These are phyloP conservation scores for Rhipidura dahli DNA, from an alignment of 2,113 vertebrate genomes.

Conservation along the genomic window DNA sequence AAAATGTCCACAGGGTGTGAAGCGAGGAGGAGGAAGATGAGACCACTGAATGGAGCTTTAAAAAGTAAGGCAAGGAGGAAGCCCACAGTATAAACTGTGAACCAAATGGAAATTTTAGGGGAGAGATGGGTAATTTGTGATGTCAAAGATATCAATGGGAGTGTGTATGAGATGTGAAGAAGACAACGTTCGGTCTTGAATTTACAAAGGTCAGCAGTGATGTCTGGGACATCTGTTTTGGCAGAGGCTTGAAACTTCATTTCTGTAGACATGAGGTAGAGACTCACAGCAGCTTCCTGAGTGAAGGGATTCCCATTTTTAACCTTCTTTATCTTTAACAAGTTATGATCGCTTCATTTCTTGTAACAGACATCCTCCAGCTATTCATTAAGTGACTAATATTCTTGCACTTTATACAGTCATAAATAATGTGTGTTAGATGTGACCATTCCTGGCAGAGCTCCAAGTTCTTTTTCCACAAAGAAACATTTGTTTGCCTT, in stretches of 20 bases:
- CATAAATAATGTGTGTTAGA: constrained; percentile 5
- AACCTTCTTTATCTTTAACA: background rate
- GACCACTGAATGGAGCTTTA: background rate
- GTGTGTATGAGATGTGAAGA: background rate
- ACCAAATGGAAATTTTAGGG: background rate
- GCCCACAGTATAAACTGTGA: background rate
- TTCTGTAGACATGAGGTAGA: background rate
- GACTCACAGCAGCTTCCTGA: background rate
- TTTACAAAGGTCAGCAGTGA: background rate
- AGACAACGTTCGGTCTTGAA: background rate
- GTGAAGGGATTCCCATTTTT: background rate
- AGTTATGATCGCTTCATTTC: background rate
- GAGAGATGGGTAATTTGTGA: background rate
- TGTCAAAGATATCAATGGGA: background rate
- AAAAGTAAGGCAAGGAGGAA: background rate
- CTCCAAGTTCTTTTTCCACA: background rate
- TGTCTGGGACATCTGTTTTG: background rate
- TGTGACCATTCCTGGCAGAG: constrained; percentile 4
- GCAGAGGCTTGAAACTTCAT: background rate
- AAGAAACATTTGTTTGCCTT: constrained; percentile 10
- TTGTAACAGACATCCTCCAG: background rate
- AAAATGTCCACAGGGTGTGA: background rate
- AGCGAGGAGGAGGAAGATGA: background rate
- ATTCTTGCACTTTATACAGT: background rate
- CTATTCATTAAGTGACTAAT: constrained; percentile 17